Percentiles rank a stretch among this genome's conserved stretches.
phyloP scores from a whole-genome alignment of 1,140 invertebrate genomes.

The Pomacea maculata region DNA sequence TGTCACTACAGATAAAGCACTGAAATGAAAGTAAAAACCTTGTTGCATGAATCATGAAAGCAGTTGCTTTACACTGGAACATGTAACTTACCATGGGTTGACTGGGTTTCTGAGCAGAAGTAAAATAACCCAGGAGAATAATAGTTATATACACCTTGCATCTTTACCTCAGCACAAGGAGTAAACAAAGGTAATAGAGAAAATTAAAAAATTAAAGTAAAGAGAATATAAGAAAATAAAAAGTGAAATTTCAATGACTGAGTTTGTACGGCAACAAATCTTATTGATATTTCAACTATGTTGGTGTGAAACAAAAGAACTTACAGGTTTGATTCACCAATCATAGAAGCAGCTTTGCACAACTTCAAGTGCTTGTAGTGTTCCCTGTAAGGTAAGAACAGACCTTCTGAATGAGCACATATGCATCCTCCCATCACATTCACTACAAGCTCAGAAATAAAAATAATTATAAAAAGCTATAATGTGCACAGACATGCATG shows the following conservation, averaged over 20 bases:
- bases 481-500: neutral
- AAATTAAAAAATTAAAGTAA: neutral
- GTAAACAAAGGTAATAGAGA: no score
- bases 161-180: no score
- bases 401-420: neutral
- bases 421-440: neutral
- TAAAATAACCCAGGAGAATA: no score
- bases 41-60: no score
- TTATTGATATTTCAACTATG: neutral
- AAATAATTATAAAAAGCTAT: neutral
- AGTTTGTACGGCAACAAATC: no score
- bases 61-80: no score
- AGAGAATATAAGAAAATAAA: neutral
- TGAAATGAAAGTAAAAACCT: no score
- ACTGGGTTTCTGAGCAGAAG: no score
- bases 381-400: slow-evolving; percentile 14
- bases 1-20: no score
- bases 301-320: neutral
- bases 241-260: neutral
- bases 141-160: no score
- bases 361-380: slow-evolving; percentile 18
- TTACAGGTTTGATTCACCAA: slow-evolving; percentile 1
- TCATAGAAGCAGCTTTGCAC: neutral
- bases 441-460: neutral
- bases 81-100: no score